Evolutionary conservation across 1,140 invertebrate genomes (phyloP), one percentile per base, ranked within the genome.

Genomic region (Pseudoatta argentina): DNA sequence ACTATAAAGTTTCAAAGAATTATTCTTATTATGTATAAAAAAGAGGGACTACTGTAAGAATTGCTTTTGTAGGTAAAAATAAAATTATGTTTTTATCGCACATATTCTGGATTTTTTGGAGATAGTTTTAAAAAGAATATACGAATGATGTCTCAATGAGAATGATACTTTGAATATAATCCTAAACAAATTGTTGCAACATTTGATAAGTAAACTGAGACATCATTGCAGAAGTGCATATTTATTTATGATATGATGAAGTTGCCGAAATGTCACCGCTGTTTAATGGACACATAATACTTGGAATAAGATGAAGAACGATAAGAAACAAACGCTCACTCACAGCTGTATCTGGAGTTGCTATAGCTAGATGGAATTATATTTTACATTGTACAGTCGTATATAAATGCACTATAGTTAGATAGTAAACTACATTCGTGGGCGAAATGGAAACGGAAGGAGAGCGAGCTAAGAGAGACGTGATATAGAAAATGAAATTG

Each of bases 351-450:
- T 89, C 77, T 92, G 91, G 89, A 91, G 73, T 91, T 83, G 90
- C 93, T 91, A 85, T 91, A 93, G 93, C 77, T 94, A 93, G 93
- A 94, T 92, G 91, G 90, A 92, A 93, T 94, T 93, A 94, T 94
- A 94, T 93, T 93, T 94, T 94, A 93, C 93, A 94, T 93, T 94
- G 93, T 93, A 94, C 93, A 93, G 93, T 92, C 88, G 83, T 75
- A 88, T 91, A 92, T 77, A 86, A 87, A 88, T 87, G 91, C 88
- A 92, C 92, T 91, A 88, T 92, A 91, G 59, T 89, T 90, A 91
- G 91, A 91, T 92, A 91, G 73, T 39, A 51, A 88, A 88, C 59
- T 87, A 91, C 88, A 87, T 91, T 90, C 87, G 85, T 55, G 77
- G 10, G 30, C 34, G 53, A 21, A 24, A 6, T 12, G 72, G 61